A percentile compares a stretch with the other conserved stretches of the same genome.
These are phyloP conservation scores for Celastrina argiolus DNA, from an alignment of 2,888 invertebrate genomes.

Conservation along the genomic window DNA sequence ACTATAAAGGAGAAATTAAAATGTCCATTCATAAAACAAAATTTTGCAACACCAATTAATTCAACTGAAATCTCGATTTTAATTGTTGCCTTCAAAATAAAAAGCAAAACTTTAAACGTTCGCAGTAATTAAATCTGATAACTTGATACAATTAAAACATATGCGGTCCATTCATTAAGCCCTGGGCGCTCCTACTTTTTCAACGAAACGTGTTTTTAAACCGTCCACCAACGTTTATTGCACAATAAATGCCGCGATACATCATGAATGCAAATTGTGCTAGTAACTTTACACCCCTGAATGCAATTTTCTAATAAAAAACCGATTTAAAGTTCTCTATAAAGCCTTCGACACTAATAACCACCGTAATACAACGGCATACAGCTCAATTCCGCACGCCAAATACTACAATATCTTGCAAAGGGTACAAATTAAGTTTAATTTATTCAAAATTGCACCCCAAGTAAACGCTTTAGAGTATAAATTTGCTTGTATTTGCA, in stretches of 20 bases:
- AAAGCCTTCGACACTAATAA: neutral
- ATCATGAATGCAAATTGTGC: conserved; percentile 24
- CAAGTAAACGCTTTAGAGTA: neutral
- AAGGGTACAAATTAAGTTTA: neutral
- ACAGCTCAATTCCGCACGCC: neutral
- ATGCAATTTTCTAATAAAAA: conserved; percentile 22
- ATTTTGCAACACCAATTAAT: neutral
- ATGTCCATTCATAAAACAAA: neutral
- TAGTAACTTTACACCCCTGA: conserved; percentile 24
- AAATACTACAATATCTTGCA: neutral
- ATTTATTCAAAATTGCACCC: conserved; percentile 11
- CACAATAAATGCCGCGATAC: conserved; percentile 14
- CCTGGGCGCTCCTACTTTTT: neutral
- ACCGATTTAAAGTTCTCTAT: conserved; percentile 6
- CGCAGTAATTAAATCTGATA: neutral
- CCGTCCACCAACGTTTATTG: conserved; percentile 6
- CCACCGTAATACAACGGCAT: neutral
- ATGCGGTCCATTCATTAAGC: neutral
- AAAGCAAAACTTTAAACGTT: neutral
- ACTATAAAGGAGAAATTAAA: neutral
- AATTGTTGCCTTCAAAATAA: neutral
- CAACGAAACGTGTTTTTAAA: conserved; percentile 6
- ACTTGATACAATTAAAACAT: conserved; percentile 7
- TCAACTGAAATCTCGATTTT: conserved; percentile 4
- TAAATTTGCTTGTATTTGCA: conserved; percentile 3